Base-by-base conservation (phyloP, 2,888 invertebrate species). In the Phymatocera aterrima region DNA sequence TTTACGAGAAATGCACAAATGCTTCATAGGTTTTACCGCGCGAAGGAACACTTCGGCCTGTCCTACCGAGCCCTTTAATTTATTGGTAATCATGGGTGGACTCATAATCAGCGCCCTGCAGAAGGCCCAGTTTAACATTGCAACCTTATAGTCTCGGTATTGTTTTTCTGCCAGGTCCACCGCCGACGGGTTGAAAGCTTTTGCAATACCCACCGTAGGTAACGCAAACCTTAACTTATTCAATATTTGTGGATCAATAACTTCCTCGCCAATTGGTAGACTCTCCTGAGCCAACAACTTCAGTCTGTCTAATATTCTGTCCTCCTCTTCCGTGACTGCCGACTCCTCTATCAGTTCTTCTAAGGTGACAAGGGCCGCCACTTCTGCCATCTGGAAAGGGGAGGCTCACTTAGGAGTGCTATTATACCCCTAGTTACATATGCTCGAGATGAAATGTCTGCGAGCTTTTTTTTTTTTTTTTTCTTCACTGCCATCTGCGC, bases 131-230 rank as follows among this genome's bases (percentile, higher is more conserved):
- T 80, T 68, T 10, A 86, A 61, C 77, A 85, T 82, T 43, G 79
- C 82, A 0, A 83, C 40, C 78, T 85, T 86, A 24, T 82, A 82
- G 65, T 83, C 80, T 46, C 82, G 64, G 72, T 81, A 86, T 12
- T 65, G 77, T 57, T 79, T 81, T 65, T 86, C 84, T 1, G 79
- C 85, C 85, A 74, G 84, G 82, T 40, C 86, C 80, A 75, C 90
- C 90, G 77, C 80, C 10, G 79, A 78, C n/a, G 83, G 85, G 3
- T 80, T 77, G 48, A 85, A 85, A 3, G 85, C 85, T 37, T 40
- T 77, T 10, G 78, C 82, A 51, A 85, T 64, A 5, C 75, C 84
- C 0, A 84, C 82, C 0, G 82, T 85, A 10, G 84, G 84, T 5
- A 85, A 65, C 0, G 83, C 84, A 70, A 84, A 85, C 31, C 84